Percentiles rank a stretch among this genome's conserved stretches.
Evolutionary conservation across 2,113 vertebrate genomes (phyloP).

Genomic region (Garra rufa): DNA sequence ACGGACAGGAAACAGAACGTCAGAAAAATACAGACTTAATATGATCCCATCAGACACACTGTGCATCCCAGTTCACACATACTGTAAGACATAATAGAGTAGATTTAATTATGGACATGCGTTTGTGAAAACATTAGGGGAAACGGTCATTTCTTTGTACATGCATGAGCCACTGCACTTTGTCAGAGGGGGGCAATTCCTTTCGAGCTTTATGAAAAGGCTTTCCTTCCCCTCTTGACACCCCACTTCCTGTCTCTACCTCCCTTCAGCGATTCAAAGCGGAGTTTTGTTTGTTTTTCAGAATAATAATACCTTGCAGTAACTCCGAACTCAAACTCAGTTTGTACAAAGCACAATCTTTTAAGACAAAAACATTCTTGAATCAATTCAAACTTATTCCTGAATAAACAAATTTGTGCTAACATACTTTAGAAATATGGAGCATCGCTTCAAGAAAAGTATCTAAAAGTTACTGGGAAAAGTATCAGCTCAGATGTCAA

Average conservation of each 20-base stretch:
- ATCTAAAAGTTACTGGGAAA: background rate
- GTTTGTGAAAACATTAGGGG: background rate
- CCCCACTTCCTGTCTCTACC: conserved; percentile 40
- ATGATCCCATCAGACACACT: background rate
- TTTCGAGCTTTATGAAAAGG: conserved; percentile 35
- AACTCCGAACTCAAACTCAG: background rate
- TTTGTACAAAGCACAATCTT: background rate
- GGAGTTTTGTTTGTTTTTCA: background rate
- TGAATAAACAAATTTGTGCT: background rate
- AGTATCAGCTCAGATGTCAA: background rate
- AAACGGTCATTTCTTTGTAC: conserved; percentile 30
- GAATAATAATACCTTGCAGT: conserved; percentile 10
- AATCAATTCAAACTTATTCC: background rate
- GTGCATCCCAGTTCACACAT: background rate
- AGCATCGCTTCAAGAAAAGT: background rate
- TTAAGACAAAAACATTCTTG: background rate
- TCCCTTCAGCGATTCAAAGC: conserved; percentile 3
- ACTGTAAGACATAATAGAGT: background rate
- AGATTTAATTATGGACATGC: background rate
- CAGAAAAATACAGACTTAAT: conserved; percentile 3
- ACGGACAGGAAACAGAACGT: background rate
- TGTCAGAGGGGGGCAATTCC: conserved; percentile 39
- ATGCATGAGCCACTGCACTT: background rate
- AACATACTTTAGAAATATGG: background rate
- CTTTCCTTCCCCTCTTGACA: conserved; percentile 39